Evolutionary conservation across 1,140 invertebrate species (phyloP), one percentile per base, ranked within the genome.

Genomic region (Calephelis nemesis): DNA sequence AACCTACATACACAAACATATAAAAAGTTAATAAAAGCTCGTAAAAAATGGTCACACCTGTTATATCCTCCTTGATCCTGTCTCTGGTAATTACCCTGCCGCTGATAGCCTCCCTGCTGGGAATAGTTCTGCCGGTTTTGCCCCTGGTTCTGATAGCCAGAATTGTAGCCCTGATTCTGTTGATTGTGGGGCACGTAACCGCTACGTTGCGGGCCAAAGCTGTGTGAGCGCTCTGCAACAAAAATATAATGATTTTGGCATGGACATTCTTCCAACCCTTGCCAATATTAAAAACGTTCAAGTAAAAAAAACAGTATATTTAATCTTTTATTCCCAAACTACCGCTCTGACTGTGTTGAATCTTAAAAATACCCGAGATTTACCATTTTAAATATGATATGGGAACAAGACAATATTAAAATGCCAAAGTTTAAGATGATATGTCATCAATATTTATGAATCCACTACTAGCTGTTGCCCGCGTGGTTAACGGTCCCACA

Each of bases 141-240:
- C 1, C 67, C 69, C 45, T 81, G 78, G 64, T 62, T 71, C 45
- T 60, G 67, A 49, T 77, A 65, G 12, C 64, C 69, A 9, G 75
- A 69, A 13, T 69, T 62, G 49, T 71, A 69, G 5, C 64, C 62
- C 47, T 80, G 76, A 62, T 79, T 70, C 0, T 54, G 52, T 5
- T 15, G 13, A 8, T 54, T 54, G 52, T 54, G 52, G 4, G 82
- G 77, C 5, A 83, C 73, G 69, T 88, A 90, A 8, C 86, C 85
- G 50, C 80, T 71, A n/a, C 85, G 85, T 3, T 78, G 76, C 0
- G 87, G 86, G 0, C 87, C 87, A 71, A 76, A 87, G 0, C 81
- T 79, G 5, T 87, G 81, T 12, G 85, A 85, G 0, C 83, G 84
- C 72, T 83, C 87, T 90, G 82, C 5, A 83, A 82, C 79, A 84